These are phyloP conservation scores for Uromys caudimaculatus DNA, from an alignment of 2,797 vertebrate species.

Conservation along the genomic window DNA sequence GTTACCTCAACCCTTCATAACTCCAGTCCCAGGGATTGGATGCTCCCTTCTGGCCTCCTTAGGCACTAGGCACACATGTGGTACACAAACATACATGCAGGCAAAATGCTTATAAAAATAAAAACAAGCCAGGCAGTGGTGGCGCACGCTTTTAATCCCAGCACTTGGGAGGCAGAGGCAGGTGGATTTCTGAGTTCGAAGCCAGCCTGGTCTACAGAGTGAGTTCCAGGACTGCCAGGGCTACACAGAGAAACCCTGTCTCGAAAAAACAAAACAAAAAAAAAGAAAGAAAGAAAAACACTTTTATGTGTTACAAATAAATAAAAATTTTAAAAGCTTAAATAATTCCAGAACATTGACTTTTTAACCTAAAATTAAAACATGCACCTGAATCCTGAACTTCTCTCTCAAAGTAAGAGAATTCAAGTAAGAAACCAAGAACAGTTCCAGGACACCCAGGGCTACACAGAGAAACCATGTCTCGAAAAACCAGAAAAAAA, in stretches of 20 bases:
- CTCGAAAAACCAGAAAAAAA: no score
- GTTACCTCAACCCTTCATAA: neutral
- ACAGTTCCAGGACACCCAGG: neutral
- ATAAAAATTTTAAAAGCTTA: neutral
- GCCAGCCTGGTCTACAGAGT: no score
- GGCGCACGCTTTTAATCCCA: no score
- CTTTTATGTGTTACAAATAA: neutral
- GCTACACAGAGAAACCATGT: no score
- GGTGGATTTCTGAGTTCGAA: no score
- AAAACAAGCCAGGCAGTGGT: no score
- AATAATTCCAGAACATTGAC: neutral
- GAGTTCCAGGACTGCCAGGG: no score
- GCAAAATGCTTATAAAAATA: neutral
- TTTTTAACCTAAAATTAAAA: conserved; percentile 22
- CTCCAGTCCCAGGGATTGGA: neutral
- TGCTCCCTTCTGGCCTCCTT: neutral
- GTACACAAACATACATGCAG: neutral
- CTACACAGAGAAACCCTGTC: no score
- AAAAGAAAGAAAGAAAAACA: no score
- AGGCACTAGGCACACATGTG: neutral
- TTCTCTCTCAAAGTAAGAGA: conserved; percentile 56
- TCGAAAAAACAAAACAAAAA: no score
- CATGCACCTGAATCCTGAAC: conserved; percentile 32
- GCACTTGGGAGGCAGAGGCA: no score
- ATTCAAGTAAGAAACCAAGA: conserved; percentile 8